These are phyloP conservation scores for Rutpela maculata DNA, from an alignment of 2,888 invertebrate species.

Conservation along the genomic window DNA sequence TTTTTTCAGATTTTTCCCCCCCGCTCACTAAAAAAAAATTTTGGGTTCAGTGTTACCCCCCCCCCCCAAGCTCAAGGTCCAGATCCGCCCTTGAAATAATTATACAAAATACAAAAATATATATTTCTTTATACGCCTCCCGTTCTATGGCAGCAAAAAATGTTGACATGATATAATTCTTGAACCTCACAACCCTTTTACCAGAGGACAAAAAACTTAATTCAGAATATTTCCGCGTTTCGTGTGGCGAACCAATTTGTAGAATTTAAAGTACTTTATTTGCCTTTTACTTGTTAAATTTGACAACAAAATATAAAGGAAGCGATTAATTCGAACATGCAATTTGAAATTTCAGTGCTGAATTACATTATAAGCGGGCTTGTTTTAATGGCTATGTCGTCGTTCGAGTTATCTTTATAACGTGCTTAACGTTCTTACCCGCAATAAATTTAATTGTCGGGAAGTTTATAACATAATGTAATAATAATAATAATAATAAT, in stretches of 20 bases:
- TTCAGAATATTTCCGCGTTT: conserved; percentile 4
- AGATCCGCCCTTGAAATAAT: too few relatives aligned
- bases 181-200: too few relatives aligned
- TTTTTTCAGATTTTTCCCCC: too few relatives aligned
- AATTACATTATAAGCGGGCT: not conserved
- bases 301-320: conserved; percentile 44
- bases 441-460: conserved; percentile 10
- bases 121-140: too few relatives aligned
- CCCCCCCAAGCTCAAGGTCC: too few relatives aligned
- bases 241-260: conserved; percentile 30
- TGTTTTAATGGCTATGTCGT: not conserved
- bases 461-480: not conserved
- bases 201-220: not conserved
- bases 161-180: too few relatives aligned
- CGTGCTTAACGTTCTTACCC: not conserved
- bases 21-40: too few relatives aligned
- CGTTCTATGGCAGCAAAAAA: too few relatives aligned
- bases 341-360: conserved; percentile 18
- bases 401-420: conserved; percentile 8
- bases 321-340: conserved; percentile 48
- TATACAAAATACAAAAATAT: too few relatives aligned
- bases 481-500: too few relatives aligned
- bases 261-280: conserved; percentile 41
- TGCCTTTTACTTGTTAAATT: conserved; percentile 44
- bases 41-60: too few relatives aligned